Evolutionary conservation across 2,113 vertebrate genomes (phyloP).

Genomic region (Elgaria multicarinata): DNA sequence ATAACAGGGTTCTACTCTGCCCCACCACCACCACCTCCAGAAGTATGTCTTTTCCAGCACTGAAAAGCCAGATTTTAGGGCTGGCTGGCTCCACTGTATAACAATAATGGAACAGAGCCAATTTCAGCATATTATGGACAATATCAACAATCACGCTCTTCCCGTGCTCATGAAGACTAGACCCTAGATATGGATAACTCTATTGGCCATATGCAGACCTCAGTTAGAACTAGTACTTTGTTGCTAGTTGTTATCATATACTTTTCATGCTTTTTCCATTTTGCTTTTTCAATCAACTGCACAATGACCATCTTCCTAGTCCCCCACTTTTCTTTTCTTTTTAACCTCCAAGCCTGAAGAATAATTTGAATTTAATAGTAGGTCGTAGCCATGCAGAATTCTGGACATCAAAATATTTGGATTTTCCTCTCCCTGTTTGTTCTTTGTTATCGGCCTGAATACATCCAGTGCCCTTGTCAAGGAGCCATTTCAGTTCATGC

Average conservation of each 20-base stretch:
- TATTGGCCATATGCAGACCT: background rate
- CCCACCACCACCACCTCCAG: too few species aligned
- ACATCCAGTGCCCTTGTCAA: constrained; percentile 35
- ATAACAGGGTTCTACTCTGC: too few species aligned
- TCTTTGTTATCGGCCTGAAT: constrained; percentile 47
- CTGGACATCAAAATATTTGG: background rate
- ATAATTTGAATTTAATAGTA: constrained; percentile 11
- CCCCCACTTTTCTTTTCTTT: constrained; percentile 4
- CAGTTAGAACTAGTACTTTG: too few species aligned
- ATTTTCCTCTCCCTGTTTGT: background rate
- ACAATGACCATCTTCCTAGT: background rate
- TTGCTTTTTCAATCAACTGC: background rate
- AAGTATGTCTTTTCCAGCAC: too few species aligned
- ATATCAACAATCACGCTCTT: too few species aligned
- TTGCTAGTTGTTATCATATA: background rate
- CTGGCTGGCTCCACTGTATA: too few species aligned
- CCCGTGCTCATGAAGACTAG: too few species aligned
- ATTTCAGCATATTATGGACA: too few species aligned
- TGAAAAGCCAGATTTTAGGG: too few species aligned
- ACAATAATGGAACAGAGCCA: too few species aligned
- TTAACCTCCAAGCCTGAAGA: background rate
- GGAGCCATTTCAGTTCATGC: constrained; percentile 41
- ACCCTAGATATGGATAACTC: too few species aligned
- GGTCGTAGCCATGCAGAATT: background rate
- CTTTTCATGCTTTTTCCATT: background rate